phyloP scores from a whole-genome alignment of 2,113 vertebrate species.

The Anolis carolinensis region DNA sequence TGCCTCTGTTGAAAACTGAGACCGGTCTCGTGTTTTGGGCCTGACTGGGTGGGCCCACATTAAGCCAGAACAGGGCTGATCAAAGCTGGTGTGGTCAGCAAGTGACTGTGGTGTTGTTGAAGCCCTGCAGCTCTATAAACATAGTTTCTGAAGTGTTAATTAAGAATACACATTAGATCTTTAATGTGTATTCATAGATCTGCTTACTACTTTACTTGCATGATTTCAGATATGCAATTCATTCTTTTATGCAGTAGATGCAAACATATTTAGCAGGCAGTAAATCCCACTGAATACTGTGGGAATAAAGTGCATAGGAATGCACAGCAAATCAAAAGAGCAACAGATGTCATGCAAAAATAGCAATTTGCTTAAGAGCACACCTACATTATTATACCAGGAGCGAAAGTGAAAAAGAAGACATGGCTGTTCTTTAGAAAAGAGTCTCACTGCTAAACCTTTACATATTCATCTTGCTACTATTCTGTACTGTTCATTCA shows the following conservation, averaged over 20 bases:
- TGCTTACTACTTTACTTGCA: neutral
- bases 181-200: neutral
- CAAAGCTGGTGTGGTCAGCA: neutral
- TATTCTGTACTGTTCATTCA: neutral
- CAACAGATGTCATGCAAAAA: neutral
- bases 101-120: neutral
- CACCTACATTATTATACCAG: neutral
- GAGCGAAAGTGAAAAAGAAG: neutral
- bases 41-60: too few relatives aligned
- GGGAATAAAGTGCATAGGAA: neutral
- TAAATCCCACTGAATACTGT: neutral
- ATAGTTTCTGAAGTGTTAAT: neutral
- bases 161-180: neutral
- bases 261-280: neutral
- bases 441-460: neutral
- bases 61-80: neutral
- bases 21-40: too few relatives aligned
- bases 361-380: neutral
- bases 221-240: neutral
- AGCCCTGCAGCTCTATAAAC: neutral
- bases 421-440: neutral
- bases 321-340: neutral
- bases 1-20: too few relatives aligned
- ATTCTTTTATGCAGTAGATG: neutral
- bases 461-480: conserved; percentile 5